Evolutionary conservation across 2,113 vertebrate species (phyloP), one percentile per base, ranked within the genome.

Genomic region (Telmatochromis sp.): DNA sequence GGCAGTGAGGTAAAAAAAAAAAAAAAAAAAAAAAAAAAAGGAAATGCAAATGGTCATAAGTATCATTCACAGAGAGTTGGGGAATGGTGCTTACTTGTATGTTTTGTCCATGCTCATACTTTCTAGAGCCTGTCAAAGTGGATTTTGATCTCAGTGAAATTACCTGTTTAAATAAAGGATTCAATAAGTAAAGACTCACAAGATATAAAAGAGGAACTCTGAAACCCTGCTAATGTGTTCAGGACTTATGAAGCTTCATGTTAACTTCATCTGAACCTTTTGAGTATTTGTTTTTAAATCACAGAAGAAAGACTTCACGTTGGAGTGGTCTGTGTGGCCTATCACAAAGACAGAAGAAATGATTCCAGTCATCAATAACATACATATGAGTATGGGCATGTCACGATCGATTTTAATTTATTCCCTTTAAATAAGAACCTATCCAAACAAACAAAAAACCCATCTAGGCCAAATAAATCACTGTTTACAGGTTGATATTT

Each of bases 381-480:
- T 42, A 0, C 5, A n/a, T n/a, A 12, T 0, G 35, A 42, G 37
- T 26, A 26, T 23, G 35, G n/a, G 7, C 12, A 23, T 42, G 21
- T 26, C 37, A 70, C 2, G 4, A 0, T 73, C 1, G 0, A 73
- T 3, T 42, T 73, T 70, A 40, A 37, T 37, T 4, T 68, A 68
- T 40, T 68, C 33, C 63, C 6, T 21, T 14, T 14, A 70, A 70
- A 42, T 9, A 42, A 70, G 35, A 70, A 70, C 5, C 37, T 10
- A 4, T 23, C 35, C 65, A 21, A 45, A 70, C 2, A 70, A 53
- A 53, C 33, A n/a, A 40, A 33, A 33, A n/a, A 0, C 2, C 21
- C 21, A 79, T 9, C 26, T 23, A 55, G 4, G n/a, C 14, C 21
- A 54, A 40, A 40, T 26, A 9, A 15, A 81, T 31, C 5, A 37